Evolutionary conservation across 2,797 vertebrate genomes (phyloP), one percentile per base, ranked within the genome.

Genomic region (Ptychobarbus kaznakovi): DNA sequence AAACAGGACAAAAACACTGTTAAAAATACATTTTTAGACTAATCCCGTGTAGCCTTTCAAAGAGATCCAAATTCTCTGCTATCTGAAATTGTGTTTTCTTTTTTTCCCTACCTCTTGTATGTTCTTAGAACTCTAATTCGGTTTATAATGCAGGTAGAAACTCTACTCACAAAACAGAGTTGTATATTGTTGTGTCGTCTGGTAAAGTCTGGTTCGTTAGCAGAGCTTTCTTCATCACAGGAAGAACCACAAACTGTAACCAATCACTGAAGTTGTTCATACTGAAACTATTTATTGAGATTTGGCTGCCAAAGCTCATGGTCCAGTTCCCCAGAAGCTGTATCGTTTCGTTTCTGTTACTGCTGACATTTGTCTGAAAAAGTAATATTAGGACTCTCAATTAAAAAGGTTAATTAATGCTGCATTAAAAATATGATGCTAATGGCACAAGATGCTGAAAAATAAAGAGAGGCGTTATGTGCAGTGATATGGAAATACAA

Each of bases 81-180:
- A 61, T 40, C 20, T 78, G 6, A 13, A 6, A 3, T 22, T 10
- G 8, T 16, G 4, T 18, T 49, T 22, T 25, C 20, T 4, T 25
- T 28, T 25, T 61, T 63, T 61, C 5, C 5, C 9, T n/a, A 5
- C 15, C 70, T 10, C 25, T n/a, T 51, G 73, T 32, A 35, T 51
- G 16, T 53, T 65, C 25, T 49, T 3, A 35, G 35, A n/a, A 28
- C 12, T 68, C 4, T 38, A 70, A 28, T 40, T 81, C 32, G 68
- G n/a, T 42, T 46, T 42, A 58, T 9, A 22, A 32, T 15, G 53
- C 38, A 38, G 35, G 12, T 40, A 53, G 13, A 58, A 25, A 32
- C 82, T 65, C n/a, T 72, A 89, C 88, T 89, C 61, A 88, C 88
- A 87, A 70, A 74, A 82, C 9, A 53, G 22, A 3, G 18, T 8